Evolutionary conservation across 2,888 invertebrate genomes (phyloP).

Genomic region (Incurvaria masculella): DNA sequence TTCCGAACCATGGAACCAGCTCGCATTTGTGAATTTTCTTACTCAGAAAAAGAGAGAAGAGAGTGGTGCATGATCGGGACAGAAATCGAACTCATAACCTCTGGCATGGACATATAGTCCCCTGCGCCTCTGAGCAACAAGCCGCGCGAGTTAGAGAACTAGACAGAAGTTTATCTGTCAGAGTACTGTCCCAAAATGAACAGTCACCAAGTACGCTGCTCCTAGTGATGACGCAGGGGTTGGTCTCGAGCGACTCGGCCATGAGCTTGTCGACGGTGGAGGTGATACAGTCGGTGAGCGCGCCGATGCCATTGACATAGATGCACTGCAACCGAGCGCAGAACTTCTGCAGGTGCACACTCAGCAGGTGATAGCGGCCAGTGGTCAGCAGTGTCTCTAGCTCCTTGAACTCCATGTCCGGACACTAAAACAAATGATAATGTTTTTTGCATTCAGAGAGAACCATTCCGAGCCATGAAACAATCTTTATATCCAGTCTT

Average conservation of each 20-base stretch:
- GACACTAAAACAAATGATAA: conserved; percentile 52
- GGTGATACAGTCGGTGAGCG: conserved; percentile 61
- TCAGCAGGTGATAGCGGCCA: conserved; percentile 56
- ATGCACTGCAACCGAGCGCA: conserved; percentile 57
- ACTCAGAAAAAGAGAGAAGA: no score
- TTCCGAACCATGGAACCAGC: no score
- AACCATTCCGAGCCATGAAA: no score
- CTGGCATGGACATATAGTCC: no score
- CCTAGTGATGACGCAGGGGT: conserved; percentile 54
- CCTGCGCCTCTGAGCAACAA: no score
- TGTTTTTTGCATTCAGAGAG: neutral
- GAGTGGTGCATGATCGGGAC: no score
- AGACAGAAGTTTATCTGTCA: no score
- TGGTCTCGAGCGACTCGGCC: conserved; percentile 48
- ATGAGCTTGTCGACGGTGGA: conserved; percentile 58
- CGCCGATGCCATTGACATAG: conserved; percentile 61
- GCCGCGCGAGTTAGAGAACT: no score
- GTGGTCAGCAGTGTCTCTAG: conserved; percentile 62
- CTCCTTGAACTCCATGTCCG: conserved; percentile 72
- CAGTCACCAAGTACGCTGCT: conserved; percentile 70
- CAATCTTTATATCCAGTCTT: no score
- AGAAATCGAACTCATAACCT: no score
- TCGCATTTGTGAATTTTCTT: no score
- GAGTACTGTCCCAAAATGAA: no score
- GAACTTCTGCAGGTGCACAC: conserved; percentile 57